phyloP scores from a whole-genome alignment of 2,113 vertebrate species.

The Amphiprion ocellaris region DNA sequence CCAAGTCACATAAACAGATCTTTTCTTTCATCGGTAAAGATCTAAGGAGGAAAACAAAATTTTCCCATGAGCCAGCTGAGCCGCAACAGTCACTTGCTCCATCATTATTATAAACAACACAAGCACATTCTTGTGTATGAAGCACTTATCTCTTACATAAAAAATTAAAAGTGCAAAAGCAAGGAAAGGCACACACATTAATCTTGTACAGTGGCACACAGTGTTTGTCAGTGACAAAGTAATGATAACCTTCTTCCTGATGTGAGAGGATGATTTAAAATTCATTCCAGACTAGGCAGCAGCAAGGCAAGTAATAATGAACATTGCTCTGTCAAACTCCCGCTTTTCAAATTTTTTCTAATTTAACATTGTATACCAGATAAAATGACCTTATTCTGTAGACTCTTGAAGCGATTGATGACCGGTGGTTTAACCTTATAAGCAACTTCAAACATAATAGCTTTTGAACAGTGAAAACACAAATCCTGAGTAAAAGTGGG shows the following conservation, averaged over 20 bases:
- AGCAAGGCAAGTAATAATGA: not conserved
- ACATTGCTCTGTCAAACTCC: conserved; percentile 13
- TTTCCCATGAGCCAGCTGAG: not conserved
- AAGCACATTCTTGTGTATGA: not conserved
- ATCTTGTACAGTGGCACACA: not conserved
- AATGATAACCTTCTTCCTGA: not conserved
- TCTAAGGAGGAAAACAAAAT: not conserved
- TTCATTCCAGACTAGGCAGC: not conserved
- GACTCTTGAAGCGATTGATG: conserved; percentile 44
- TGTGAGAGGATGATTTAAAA: conserved; percentile 14
- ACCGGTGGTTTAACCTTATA: conserved; percentile 43
- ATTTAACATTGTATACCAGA: conserved; percentile 4
- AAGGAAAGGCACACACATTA: not conserved
- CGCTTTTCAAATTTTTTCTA: conserved; percentile 21
- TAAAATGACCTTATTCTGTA: conserved; percentile 37
- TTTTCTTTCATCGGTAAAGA: not conserved
- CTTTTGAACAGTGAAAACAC: conserved; percentile 26
- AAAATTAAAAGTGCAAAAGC: not conserved
- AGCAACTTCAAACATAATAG: conserved; percentile 46
- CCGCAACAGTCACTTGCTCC: not conserved
- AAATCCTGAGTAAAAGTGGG: conserved; percentile 1
- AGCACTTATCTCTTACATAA: not conserved
- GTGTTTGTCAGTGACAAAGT: not conserved
- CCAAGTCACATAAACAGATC: conserved; percentile 1
- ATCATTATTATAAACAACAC: not conserved